These are phyloP conservation scores for Neomorphus geoffroyi DNA, from an alignment of 2,797 vertebrate species.

Conservation along the genomic window DNA sequence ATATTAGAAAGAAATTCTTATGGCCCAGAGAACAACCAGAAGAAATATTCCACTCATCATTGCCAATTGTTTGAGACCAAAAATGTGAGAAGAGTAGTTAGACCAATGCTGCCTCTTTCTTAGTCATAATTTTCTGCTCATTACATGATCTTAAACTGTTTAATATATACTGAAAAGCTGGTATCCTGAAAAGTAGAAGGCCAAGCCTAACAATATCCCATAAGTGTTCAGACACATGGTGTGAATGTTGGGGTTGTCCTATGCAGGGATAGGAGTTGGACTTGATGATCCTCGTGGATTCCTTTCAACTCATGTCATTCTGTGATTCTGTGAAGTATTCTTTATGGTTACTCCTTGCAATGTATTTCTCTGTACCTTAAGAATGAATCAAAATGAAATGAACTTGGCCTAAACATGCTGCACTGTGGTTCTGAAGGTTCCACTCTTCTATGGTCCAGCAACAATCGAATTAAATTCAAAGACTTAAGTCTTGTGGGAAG, in stretches of 20 bases:
- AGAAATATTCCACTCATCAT: background rate
- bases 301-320: too few species aligned
- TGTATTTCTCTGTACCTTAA: background rate
- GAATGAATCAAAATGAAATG: background rate
- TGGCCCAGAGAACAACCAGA: background rate
- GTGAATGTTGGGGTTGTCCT: too few species aligned
- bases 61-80: background rate
- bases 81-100: background rate
- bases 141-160: background rate
- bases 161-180: background rate
- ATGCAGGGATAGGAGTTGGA: too few species aligned
- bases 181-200: background rate
- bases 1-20: background rate
- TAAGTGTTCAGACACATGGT: too few species aligned
- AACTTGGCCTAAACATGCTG: background rate
- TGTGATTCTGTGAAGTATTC: background rate
- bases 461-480: background rate
- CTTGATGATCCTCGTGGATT: too few species aligned
- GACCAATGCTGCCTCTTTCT: background rate
- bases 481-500: background rate
- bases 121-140: background rate
- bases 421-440: background rate
- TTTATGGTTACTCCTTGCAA: background rate
- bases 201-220: too few species aligned
- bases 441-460: background rate